Evolutionary conservation across 2,888 invertebrate genomes (phyloP).

Genomic region (Zaprionus obscuricornis): DNA sequence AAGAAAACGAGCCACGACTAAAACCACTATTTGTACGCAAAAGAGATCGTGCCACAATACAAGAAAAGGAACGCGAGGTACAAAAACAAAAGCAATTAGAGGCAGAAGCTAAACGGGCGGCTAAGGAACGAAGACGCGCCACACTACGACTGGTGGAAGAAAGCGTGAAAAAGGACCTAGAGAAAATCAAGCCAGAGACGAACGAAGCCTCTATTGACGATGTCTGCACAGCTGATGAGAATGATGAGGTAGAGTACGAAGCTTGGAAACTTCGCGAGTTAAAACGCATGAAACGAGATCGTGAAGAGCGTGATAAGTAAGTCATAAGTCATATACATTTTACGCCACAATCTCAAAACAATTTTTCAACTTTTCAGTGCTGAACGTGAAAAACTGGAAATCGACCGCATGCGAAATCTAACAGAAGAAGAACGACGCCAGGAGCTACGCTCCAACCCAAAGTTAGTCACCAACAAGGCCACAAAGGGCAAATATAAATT

Average conservation of each 20-base stretch:
- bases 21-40: conserved; percentile 98
- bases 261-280: conserved; percentile 99
- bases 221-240: conserved; percentile 97
- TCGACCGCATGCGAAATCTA: conserved; percentile 95
- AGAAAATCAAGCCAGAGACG: conserved; percentile 86
- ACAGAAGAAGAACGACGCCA: conserved; percentile 97
- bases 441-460: conserved; percentile 95
- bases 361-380: conserved; percentile 85
- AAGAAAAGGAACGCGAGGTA: conserved; percentile 95
- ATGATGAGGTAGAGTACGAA: conserved; percentile 98
- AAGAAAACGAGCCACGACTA: conserved; percentile 94
- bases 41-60: conserved; percentile 96
- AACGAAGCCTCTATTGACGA: conserved; percentile 92
- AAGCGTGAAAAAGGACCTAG: conserved; percentile 92
- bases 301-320: conserved; percentile 96
- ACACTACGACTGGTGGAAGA: conserved; percentile 96
- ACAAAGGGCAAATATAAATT: conserved; percentile 99
- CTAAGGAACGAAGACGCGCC: conserved; percentile 94
- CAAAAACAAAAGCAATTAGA: conserved; percentile 93
- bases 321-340: too few relatives aligned
- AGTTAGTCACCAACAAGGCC: conserved; percentile 95
- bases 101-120: conserved; percentile 91
- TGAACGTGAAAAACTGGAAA: conserved; percentile 93
- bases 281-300: conserved; percentile 97
- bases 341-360: not conserved